phyloP scores from a whole-genome alignment of 2,888 invertebrate genomes.

The Stenichneumon culpator region DNA sequence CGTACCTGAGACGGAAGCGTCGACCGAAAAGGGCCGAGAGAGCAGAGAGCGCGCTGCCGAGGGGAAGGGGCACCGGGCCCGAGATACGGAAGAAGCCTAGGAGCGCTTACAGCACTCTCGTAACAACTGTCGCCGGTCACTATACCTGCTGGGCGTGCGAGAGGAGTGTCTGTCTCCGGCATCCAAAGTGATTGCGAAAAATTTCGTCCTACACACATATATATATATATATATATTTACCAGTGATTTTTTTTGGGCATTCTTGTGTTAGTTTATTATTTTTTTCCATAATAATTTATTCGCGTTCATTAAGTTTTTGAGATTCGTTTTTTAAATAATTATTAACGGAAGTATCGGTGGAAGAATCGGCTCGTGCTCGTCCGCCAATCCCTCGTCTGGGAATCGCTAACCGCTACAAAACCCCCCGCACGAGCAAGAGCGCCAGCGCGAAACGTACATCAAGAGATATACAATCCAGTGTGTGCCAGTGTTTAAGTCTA shows the following conservation, averaged over 20 bases:
- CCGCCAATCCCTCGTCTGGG: neutral
- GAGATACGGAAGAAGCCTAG: constrained; percentile 70
- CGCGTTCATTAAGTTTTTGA: neutral
- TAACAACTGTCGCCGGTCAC: constrained; percentile 71
- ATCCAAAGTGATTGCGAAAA: neutral
- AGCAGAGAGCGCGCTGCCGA: constrained; percentile 26
- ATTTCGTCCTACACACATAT: constrained; percentile 17
- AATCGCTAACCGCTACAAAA: neutral
- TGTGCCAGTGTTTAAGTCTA: constrained; percentile 75
- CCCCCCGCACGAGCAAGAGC: constrained; percentile 47
- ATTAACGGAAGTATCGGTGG: neutral
- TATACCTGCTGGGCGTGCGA: constrained; percentile 63
- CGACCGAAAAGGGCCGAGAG: constrained; percentile 70
- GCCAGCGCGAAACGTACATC: constrained; percentile 34
- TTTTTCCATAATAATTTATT: neutral
- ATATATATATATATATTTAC: constrained; percentile 13
- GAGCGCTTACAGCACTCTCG: constrained; percentile 68
- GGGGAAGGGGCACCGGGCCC: constrained; percentile 67
- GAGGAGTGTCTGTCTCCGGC: constrained; percentile 13
- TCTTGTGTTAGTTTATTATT: constrained; percentile 43
- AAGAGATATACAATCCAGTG: constrained; percentile 74
- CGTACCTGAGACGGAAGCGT: constrained; percentile 46
- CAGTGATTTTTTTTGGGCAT: constrained; percentile 34
- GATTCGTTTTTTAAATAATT: neutral
- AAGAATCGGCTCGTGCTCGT: constrained; percentile 4